Percentiles rank a stretch among this genome's conserved stretches.
Evolutionary conservation across 2,113 vertebrate species (phyloP).

Genomic region (Notarius lentiginosus): DNA sequence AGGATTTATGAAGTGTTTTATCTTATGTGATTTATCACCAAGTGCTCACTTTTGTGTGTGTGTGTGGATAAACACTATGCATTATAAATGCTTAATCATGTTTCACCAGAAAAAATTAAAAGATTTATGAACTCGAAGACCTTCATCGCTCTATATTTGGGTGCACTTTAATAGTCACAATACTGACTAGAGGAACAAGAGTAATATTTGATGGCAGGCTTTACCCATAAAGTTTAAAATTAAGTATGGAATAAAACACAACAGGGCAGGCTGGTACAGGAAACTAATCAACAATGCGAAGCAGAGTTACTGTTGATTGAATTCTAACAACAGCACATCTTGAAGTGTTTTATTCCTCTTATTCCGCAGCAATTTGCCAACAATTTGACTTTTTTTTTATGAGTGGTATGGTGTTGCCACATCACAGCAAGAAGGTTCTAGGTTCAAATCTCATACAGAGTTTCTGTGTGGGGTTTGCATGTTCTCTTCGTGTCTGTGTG

Average conservation of each 20-base stretch:
- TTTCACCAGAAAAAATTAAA: slow-evolving; percentile 39
- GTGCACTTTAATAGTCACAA: slow-evolving; percentile 8
- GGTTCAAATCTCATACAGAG: too few species aligned
- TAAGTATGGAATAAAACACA: not conserved
- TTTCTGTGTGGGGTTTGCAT: too few species aligned
- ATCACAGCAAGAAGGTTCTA: too few species aligned
- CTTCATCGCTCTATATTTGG: slow-evolving; percentile 11
- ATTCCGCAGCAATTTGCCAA: not conserved
- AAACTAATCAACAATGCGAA: not conserved
- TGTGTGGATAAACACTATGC: slow-evolving; percentile 12
- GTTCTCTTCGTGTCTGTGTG: too few species aligned
- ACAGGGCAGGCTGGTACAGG: not conserved
- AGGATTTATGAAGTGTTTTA: slow-evolving; percentile 52
- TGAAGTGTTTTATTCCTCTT: not conserved
- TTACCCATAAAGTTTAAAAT: not conserved
- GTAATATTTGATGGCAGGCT: not conserved
- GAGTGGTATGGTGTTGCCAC: too few species aligned
- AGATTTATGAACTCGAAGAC: slow-evolving; percentile 14
- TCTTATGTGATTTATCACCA: slow-evolving; percentile 47
- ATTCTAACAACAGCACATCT: not conserved
- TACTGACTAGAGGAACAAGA: not conserved
- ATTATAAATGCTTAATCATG: slow-evolving; percentile 30
- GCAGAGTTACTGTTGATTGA: not conserved
- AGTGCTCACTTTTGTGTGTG: slow-evolving; percentile 24
- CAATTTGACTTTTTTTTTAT: not conserved